Evolutionary conservation across 1,140 invertebrate species (phyloP), one percentile per base, ranked within the genome.

Genomic region (Physella acuta): DNA sequence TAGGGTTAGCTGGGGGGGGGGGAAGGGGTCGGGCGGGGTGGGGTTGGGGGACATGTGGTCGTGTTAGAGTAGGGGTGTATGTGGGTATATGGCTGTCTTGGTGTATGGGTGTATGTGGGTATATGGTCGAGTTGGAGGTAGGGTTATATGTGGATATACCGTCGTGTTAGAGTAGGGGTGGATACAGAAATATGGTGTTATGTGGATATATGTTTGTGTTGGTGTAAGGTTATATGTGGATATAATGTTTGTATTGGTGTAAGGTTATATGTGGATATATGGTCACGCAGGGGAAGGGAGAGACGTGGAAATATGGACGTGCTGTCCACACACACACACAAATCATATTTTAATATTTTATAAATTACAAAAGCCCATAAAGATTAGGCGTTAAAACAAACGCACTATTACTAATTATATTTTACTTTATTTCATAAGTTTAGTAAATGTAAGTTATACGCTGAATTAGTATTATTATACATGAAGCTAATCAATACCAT

Each of bases 171-270:
- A 5, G n/a, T 59, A 30, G 28, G 33, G 28, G 33, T 59, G 33
- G 17, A 31, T 30, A 30, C 33, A 30, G 5, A 5, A 30, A 30
- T 59, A 30, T 59, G 33, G 28, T 17, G 3, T 3, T 59, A 30
- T 30, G 33, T 59, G n/a, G 28, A 30, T 59, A 30, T 59, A 30
- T 30, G 33, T 59, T 8, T 59, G 33, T 59, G n/a, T 59, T 17
- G 28, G 52, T 26, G 4, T 53, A 26, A 24, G 52, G 5, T 20
- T 53, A 20, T 8, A 26, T 53, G 52, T 53, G 52, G 5, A 20
- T 53, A 26, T 26, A 8, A 24, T 8, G 52, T 53, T 20, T 53
- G n/a, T 53, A 26, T 26, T 5, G 28, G 52, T 5, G 4, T 8
- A 26, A 24, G 52, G n/a, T 5, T 53, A 53, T 8, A 3, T 53